Evolutionary conservation across 1,140 invertebrate genomes (phyloP), one percentile per base, ranked within the genome.

Genomic region (Palaemon carinicauda): DNA sequence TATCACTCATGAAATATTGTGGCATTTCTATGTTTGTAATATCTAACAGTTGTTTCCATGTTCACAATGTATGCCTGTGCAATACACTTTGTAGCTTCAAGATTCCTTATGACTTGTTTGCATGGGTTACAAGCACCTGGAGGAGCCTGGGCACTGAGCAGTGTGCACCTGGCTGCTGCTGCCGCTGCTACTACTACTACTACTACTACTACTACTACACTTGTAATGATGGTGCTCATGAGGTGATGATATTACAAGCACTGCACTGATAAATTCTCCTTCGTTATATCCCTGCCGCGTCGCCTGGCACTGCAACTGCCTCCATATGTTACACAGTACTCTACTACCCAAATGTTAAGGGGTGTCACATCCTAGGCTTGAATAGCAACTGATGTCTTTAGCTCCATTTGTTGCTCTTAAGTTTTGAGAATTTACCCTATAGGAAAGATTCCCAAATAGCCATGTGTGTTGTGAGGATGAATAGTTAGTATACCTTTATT

Each of bases 31-130:
- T 83, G 81, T 83, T 41, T 83, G 81, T 83, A 83, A 75, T 83
- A 83, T 83, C 71, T 83, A 83, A 75, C 81, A 83, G 54, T 83
- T 83, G 81, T 83, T 71, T 83, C 73, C 81, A 83, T 83, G 81
- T 83, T 83, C 81, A 83, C 81, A 83, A 83, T 75, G 53, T 83
- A 83, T 83, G 81, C 81, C 81, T 83, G 81, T 83, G 81, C 81
- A 83, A 75, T 83, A 83, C 81, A 83, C 81, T 83, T 83, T 74
- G 71, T 75, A 75, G 71, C 73, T 83, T 83, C 52, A 83, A 83
- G 81, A 75, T 77, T 83, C 73, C 81, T 83, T 83, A 83, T 83
- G 81, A 83, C 81, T 83, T 83, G 81, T 83, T 83, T 83, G 81
- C 81, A 83, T 83, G 81, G 81, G 81, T 52, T 83, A 83, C 81